Evolutionary conservation across 2,888 invertebrate species (phyloP), one percentile per base, ranked within the genome.

Genomic region (Meghimatium bilineatum): DNA sequence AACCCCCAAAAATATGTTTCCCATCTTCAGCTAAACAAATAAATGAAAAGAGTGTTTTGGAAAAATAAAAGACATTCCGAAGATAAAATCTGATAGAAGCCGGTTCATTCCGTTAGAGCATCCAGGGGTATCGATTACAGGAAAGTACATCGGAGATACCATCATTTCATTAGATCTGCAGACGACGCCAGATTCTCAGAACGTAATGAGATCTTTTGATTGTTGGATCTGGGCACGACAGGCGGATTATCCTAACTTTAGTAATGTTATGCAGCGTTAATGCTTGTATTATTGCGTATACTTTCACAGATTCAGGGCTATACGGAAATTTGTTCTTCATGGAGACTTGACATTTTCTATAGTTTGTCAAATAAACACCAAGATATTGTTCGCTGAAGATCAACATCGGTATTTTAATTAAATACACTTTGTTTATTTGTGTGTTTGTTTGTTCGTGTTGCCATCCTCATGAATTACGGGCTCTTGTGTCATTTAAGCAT

Each of bases 91-190:
- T n/a, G 38, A 34, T 38, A 60, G 66, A 77, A 44, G n/a, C 66
- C 66, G 66, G 38, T 44, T 44, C 66, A 10, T 49, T n/a, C n/a
- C 74, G 38, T 74, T 76, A 20, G 76, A 26, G 32, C 63, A 77
- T 77, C 63, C 66, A 38, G 77, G 26, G 63, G 26, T 66, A 77
- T 66, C 38, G 77, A 77, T 77, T 77, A 36, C n/a, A 17, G 5
- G 52, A 34, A 17, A 32, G 34, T 44, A 69, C 52, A 69, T 29
- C 52, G 1, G 69, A 80, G 79, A 80, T 80, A 80, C 34, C 49
- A 80, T 80, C 79, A 80, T 80, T 80, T 80, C 69, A 80, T 80
- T 69, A 69, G 52, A 80, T 67, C 60, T 63, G n/a, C 77, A 78
- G 29, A 3, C 36, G n/a, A 34, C 23, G 66, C 66, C 26, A 36